Base-by-base conservation (phyloP, 2,888 invertebrate species). In the Torymus aiolomorphi region DNA sequence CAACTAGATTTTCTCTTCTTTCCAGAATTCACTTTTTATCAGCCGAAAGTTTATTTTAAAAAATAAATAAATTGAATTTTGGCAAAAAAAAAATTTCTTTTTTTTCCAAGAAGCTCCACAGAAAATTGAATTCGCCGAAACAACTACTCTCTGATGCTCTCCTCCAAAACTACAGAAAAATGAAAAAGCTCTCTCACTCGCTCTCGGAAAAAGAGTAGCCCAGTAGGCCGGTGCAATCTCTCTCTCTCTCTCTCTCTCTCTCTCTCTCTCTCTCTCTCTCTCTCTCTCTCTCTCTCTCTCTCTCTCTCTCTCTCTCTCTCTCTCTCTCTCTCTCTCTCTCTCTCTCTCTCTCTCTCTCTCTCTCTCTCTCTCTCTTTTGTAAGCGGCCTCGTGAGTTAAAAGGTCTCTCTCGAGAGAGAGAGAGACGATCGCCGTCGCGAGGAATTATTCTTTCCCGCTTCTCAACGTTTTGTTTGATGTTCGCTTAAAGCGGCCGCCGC, bases 361-460 rank as follows among this genome's bases (percentile, higher is more conserved):
- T 61, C 11, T 61, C 24, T 20, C 24, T 18, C 5, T 14, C 14
- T 24, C 14, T 20, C 20, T 20, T 18, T 59, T n/a, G 42, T 42
- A 8, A 42, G 42, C 42, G 63, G 42, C 42, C n/a, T n/a, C 59
- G 59, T 49, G 49, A 2, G 66, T 66, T 66, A 18, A 66, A 66
- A 66, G 18, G 49, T 52, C 18, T 51, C 18, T 66, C 18, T n/a
- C n/a, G n/a, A n/a, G 18, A 16, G 66, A 20, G 16, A 24, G 13
- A 16, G 66, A 20, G 16, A 67, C 54, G 67, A 67, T 67, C 69
- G 14, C 51, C n/a, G 67, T 2, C 54, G 51, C 12, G 56, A 57
- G 57, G 56, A 57, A 57, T 69, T 69, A 57, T 69, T 69, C 69
- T 69, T 59, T 57, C 12, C 16, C 16, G 57, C 16, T 56, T 69